These are phyloP conservation scores for Austrofundulus limnaeus DNA, from an alignment of 2,113 vertebrate species.

Conservation along the genomic window DNA sequence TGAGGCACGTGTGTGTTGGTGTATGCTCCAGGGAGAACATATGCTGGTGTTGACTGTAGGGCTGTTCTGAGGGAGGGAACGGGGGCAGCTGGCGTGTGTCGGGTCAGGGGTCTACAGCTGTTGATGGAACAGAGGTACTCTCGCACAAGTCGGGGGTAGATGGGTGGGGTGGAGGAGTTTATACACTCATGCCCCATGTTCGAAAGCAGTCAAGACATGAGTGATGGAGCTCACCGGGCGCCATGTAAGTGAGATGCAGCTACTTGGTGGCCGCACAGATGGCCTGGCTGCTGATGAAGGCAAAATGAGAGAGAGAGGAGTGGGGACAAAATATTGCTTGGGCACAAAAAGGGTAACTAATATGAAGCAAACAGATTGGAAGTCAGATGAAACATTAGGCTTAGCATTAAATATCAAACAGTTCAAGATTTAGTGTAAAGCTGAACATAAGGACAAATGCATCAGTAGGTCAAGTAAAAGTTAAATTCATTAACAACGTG, in stretches of 20 bases:
- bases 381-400: slow-evolving; percentile 21
- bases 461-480: neutral
- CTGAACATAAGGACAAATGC: neutral
- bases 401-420: neutral
- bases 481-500: no score
- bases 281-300: slow-evolving; percentile 37
- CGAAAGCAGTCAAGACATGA: slow-evolving; percentile 31
- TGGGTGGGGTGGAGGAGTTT: slow-evolving; percentile 26
- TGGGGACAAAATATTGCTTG: slow-evolving; percentile 24
- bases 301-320: neutral
- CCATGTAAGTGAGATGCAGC: slow-evolving; percentile 55
- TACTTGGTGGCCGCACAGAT: slow-evolving; percentile 49
- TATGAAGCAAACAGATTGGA: slow-evolving; percentile 53
- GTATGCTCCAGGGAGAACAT: slow-evolving; percentile 68
- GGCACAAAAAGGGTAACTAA: slow-evolving; percentile 44
- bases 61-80: neutral
- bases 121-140: slow-evolving; percentile 59
- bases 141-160: slow-evolving; percentile 48
- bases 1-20: slow-evolving; percentile 58
- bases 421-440: neutral
- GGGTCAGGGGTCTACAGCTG: slow-evolving; percentile 74
- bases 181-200: slow-evolving; percentile 19
- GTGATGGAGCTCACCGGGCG: slow-evolving; percentile 32
- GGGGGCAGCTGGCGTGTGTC: slow-evolving; percentile 69
- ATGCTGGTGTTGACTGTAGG: slow-evolving; percentile 56